Base-by-base conservation (phyloP, 2,113 vertebrate species). In the Machaerirhynchus nigripectus region DNA sequence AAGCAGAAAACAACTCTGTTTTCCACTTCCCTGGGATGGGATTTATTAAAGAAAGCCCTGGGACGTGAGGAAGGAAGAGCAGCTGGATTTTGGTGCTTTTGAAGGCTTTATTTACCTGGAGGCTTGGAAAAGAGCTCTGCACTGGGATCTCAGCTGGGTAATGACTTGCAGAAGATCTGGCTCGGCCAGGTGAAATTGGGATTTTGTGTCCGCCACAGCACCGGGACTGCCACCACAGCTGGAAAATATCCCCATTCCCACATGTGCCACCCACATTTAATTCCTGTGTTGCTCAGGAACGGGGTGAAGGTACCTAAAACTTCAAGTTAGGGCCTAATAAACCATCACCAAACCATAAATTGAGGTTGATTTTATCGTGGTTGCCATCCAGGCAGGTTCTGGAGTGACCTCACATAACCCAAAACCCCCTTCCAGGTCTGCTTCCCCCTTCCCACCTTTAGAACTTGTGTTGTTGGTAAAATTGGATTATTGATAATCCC, bases 21-120 rank as follows among this genome's bases (percentile, higher is more conserved):
- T 87, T 49, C 80, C 73, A 15, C 47, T 95, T 63, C 39, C n/a
- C 8, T 0, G 0, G 74, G 42, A 85, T 94, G 82, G 92, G 74
- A 79, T 85, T 93, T 83, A 90, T 93, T 85, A 85, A 82, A 82
- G 78, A 19, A 85, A 95, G 71, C 84, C 47, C 68, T 95, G 80
- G 73, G 80, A 89, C 0, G 28, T 55, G 64, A 81, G 77, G 55
- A 53, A 90, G 57, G 87, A 81, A 63, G 37, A 89, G 56, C 9
- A 78, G 76, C 46, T 86, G 96, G 64, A 5, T 40, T 89, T 63
- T 20, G 6, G 68, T 87, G 69, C 91, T 89, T 94, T 87, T 81
- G 93, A 81, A 87, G 60, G 63, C 53, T 92, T 92, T 73, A 73
- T 96, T 90, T 86, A 95, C 93, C 96, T 96, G 86, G n/a, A 95